Evolutionary conservation across 2,888 invertebrate species (phyloP).

Genomic region (Chrysodeixis includens): DNA sequence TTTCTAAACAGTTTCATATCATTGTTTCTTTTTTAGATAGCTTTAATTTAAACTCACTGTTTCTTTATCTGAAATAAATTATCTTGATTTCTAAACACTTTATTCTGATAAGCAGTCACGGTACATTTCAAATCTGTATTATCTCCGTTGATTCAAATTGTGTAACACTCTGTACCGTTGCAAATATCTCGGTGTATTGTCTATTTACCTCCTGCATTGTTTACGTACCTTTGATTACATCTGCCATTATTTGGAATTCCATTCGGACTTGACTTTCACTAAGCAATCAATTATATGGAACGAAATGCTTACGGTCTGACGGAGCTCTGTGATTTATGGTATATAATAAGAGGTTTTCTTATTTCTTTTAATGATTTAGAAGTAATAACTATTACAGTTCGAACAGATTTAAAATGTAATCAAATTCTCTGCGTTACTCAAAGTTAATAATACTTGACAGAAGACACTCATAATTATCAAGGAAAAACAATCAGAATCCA

Average conservation of each 20-base stretch:
- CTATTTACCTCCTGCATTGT: slow-evolving; percentile 36
- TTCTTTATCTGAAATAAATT: slow-evolving; percentile 20
- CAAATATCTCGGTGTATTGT: slow-evolving; percentile 48
- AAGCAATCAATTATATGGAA: slow-evolving; percentile 62
- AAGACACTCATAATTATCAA: slow-evolving; percentile 23
- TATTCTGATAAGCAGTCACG: slow-evolving; percentile 27
- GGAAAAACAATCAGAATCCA: slow-evolving; percentile 32
- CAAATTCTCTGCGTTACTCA: too few species aligned
- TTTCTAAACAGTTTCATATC: slow-evolving; percentile 32
- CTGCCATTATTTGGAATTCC: slow-evolving; percentile 54
- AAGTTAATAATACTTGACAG: too few species aligned
- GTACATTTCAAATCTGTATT: slow-evolving; percentile 28
- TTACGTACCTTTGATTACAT: slow-evolving; percentile 53
- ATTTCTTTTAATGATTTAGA: too few species aligned
- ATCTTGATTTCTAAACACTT: slow-evolving; percentile 38
- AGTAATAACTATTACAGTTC: too few species aligned
- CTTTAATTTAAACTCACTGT: slow-evolving; percentile 26
- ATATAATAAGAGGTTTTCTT: slow-evolving; percentile 16
- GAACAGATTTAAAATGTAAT: too few species aligned
- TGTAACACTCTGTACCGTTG: slow-evolving; percentile 29
- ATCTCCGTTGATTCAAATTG: slow-evolving; percentile 35
- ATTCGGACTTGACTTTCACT: slow-evolving; percentile 65
- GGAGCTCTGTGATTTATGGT: slow-evolving; percentile 45
- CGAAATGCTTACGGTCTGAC: slow-evolving; percentile 52
- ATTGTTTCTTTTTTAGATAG: slow-evolving; percentile 28